Evolutionary conservation across 2,888 invertebrate species (phyloP).

Genomic region (Sicus ferrugineus): DNA sequence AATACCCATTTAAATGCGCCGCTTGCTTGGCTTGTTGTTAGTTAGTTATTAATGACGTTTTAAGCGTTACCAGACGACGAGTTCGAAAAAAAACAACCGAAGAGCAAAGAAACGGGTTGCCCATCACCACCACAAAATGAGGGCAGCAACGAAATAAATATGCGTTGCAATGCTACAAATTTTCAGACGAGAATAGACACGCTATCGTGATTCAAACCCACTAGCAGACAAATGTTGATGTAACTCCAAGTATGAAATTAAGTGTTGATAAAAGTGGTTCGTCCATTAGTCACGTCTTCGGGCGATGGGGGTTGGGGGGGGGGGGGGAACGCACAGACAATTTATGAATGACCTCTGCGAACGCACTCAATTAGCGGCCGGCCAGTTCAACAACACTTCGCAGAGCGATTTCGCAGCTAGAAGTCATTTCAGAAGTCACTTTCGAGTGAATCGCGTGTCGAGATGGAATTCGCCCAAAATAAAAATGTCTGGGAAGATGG

Average conservation of each 20-base stretch:
- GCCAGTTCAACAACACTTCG: not conserved
- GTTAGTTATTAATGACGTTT: not conserved
- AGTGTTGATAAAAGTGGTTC: not conserved
- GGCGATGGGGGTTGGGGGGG: too few relatives aligned
- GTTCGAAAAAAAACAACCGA: not conserved
- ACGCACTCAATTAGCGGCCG: not conserved
- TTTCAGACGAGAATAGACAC: too few relatives aligned
- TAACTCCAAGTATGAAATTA: not conserved
- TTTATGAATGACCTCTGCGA: not conserved
- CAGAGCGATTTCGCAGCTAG: not conserved
- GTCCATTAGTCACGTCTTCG: not conserved
- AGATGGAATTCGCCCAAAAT: too few relatives aligned
- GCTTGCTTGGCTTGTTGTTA: not conserved
- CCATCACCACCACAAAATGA: too few relatives aligned
- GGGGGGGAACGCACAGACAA: too few relatives aligned
- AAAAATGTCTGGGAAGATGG: too few relatives aligned
- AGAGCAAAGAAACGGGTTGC: not conserved
- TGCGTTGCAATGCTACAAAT: too few relatives aligned
- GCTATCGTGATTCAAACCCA: too few relatives aligned
- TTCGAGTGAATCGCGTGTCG: not conserved
- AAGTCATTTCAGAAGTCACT: too few relatives aligned
- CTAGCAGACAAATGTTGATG: too few relatives aligned
- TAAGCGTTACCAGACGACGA: not conserved
- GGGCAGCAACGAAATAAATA: constrained; percentile 1
- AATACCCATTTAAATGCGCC: not conserved